Evolutionary conservation across 2,888 invertebrate genomes (phyloP).

Genomic region (Athalia rosae): DNA sequence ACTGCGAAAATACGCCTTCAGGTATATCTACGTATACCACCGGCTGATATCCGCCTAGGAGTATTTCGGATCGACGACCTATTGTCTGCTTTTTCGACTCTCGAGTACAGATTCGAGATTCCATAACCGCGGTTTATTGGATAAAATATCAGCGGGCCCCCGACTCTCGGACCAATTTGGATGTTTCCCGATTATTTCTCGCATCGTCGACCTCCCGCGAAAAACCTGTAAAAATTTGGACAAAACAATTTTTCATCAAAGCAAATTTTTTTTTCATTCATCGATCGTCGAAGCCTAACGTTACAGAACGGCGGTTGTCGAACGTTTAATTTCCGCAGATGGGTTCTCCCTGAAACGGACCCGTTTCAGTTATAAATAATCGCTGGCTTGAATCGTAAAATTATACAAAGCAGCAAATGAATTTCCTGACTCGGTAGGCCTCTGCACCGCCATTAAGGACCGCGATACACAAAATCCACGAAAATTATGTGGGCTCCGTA

Average conservation of each 20-base stretch:
- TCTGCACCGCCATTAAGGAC: too few species aligned
- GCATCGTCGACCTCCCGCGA: not conserved
- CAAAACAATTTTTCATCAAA: not conserved
- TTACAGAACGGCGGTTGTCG: too few species aligned
- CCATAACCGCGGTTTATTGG: slow-evolving; percentile 59
- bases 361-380: too few species aligned
- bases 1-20: not conserved
- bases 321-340: too few species aligned
- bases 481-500: too few species aligned
- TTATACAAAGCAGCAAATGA: too few species aligned
- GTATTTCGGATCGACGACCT: slow-evolving; percentile 60
- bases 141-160: slow-evolving; percentile 42
- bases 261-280: not conserved
- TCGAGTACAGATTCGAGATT: slow-evolving; percentile 61
- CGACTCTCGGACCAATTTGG: too few species aligned
- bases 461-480: too few species aligned
- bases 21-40: not conserved
- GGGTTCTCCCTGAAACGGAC: too few species aligned
- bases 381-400: too few species aligned
- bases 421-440: too few species aligned
- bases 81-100: slow-evolving; percentile 62
- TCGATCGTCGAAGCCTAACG: too few species aligned
- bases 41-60: slow-evolving; percentile 19
- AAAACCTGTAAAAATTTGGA: not conserved
- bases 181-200: not conserved